A percentile compares a stretch with the other conserved stretches of the same genome.
phyloP scores from a whole-genome alignment of 2,797 vertebrate species.

The Odontamblyopus lacepedii region DNA sequence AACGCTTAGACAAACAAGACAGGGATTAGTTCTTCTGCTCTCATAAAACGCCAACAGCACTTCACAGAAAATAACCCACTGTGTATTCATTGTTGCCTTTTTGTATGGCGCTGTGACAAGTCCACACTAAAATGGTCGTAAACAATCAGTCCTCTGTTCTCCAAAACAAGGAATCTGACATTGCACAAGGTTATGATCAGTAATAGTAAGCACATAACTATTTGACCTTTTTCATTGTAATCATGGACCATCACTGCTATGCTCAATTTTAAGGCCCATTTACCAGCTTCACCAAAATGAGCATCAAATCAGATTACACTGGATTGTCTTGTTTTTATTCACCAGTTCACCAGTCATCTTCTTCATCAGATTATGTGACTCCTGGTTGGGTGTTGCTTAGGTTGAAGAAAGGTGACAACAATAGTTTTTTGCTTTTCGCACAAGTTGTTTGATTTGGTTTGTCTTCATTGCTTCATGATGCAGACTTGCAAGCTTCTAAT shows the following conservation, averaged over 20 bases:
- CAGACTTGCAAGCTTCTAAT: not conserved
- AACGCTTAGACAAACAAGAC: conserved; percentile 5
- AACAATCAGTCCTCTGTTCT: not conserved
- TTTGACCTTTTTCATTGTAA: not conserved
- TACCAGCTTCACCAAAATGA: not conserved
- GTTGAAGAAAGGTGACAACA: not conserved
- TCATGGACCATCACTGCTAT: not conserved
- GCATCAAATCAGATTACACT: not conserved
- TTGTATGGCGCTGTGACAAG: not conserved
- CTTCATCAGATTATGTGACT: not conserved
- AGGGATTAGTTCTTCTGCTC: not conserved
- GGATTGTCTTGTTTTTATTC: not conserved
- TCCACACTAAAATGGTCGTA: not conserved
- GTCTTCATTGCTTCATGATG: not conserved
- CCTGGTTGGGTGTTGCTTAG: not conserved
- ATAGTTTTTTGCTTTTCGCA: not conserved
- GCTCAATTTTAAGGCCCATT: not conserved
- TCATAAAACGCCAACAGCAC: not conserved
- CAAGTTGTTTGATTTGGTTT: not conserved
- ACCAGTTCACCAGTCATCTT: not conserved
- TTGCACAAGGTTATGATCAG: not conserved
- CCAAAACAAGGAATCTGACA: not conserved
- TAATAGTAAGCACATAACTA: not conserved
- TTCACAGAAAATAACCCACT: not conserved
- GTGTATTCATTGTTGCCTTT: not conserved